Base-by-base conservation (phyloP, 2,113 vertebrate genomes). In the Odontophorus gujanensis region DNA sequence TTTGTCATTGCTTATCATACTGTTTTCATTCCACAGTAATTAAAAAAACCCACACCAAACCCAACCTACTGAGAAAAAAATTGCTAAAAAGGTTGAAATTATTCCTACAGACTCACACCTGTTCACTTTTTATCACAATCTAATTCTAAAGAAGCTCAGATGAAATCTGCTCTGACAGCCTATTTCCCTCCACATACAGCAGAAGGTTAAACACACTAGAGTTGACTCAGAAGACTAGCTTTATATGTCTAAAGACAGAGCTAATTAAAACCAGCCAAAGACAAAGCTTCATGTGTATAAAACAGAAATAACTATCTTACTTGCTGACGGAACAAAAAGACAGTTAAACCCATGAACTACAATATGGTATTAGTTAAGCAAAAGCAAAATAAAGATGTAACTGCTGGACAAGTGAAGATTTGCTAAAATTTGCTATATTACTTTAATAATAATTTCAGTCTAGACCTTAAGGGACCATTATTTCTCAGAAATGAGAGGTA, bases 401-500 rank as follows among this genome's bases (percentile, higher is more conserved):
- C 9, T 45, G 11, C 9, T 57, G 14, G 62, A 74, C 4, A 90
- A 59, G 21, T 20, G 19, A 91, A 86, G 62, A 87, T 95, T 96
- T 16, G 85, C 40, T 85, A 53, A 95, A 95, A 87, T n/a, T 3
- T 86, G 59, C 43, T 82, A 79, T 85, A 87, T 94, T 94, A 87
- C n/a, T 83, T 92, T 75, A 91, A 68, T 69, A 95, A 89, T 87
- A 76, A 95, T 89, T 95, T 92, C 43, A 66, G 15, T 83, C 36
- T 74, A 77, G 45, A 95, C 36, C 75, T 96, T 94, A 97, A 95
- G 82, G 79, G 81, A 89, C 57, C 26, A 71, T 81, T 89, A 76
- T 89, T 80, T 96, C 82, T 91, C 28, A 89, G 68, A 85, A 94
- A 87, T 38, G 0, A 84, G 42, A 87, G 7, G 11, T 78, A 92